These are phyloP conservation scores for Meganola albula DNA, from an alignment of 2,888 invertebrate species.

Conservation along the genomic window DNA sequence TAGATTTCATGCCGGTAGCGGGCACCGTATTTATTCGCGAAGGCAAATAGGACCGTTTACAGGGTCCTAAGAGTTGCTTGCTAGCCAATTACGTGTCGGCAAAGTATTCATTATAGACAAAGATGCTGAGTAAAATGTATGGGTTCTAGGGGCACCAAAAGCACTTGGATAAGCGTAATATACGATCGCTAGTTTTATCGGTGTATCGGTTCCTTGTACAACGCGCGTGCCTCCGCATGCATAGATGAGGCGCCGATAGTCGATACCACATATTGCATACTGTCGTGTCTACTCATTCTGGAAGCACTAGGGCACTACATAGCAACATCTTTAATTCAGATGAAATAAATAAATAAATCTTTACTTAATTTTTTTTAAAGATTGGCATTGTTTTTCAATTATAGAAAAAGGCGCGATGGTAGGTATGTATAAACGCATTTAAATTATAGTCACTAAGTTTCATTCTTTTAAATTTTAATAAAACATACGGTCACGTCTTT, in stretches of 20 bases:
- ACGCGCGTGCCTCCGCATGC: constrained; percentile 61
- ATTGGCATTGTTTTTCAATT: constrained; percentile 53
- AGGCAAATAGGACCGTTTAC: constrained; percentile 39
- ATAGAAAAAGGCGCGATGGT: neutral
- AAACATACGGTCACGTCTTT: too few relatives aligned
- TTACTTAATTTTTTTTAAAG: constrained; percentile 50
- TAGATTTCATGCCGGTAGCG: constrained; percentile 28
- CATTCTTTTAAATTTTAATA: too few relatives aligned
- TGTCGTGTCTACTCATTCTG: constrained; percentile 42
- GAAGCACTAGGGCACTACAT: constrained; percentile 43
- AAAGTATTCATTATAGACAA: constrained; percentile 60
- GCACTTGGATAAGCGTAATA: constrained; percentile 55
- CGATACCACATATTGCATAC: constrained; percentile 50
- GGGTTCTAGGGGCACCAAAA: constrained; percentile 46
- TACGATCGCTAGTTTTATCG: constrained; percentile 61
- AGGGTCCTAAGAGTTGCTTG: constrained; percentile 38
- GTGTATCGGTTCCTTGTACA: constrained; percentile 48
- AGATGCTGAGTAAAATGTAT: constrained; percentile 49
- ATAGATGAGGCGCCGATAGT: constrained; percentile 49
- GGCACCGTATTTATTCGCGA: constrained; percentile 24
- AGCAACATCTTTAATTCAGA: constrained; percentile 46
- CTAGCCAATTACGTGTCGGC: constrained; percentile 54
- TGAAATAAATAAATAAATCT: too few relatives aligned
- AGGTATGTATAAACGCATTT: too few relatives aligned
- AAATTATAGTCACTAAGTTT: too few relatives aligned